A percentile compares a stretch with the other conserved stretches of the same genome.
phyloP scores from a whole-genome alignment of 1,140 invertebrate species.

The Neodiprion fabricii region DNA sequence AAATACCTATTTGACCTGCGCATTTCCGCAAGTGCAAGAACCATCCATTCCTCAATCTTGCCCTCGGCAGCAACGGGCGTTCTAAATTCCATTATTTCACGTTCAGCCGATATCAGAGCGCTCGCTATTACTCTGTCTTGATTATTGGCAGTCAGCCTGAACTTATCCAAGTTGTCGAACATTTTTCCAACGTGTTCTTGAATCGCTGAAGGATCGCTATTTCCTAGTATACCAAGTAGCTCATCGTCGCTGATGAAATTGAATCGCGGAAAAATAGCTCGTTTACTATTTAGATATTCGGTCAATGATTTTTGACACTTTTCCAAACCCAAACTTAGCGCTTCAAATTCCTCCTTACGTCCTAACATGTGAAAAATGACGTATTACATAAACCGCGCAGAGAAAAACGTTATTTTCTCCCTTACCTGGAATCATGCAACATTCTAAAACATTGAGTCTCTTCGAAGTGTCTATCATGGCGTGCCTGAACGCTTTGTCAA shows the following conservation, averaged over 20 bases:
- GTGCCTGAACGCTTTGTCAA: constrained; percentile 80
- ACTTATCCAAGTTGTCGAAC: constrained; percentile 87
- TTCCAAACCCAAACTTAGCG: constrained; percentile 77
- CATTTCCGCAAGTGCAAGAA: constrained; percentile 83
- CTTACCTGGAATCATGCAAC: constrained; percentile 70
- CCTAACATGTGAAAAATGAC: constrained; percentile 58
- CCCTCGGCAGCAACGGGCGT: constrained; percentile 64
- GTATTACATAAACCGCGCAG: constrained; percentile 30
- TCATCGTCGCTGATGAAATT: constrained; percentile 95
- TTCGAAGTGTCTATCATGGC: constrained; percentile 85
- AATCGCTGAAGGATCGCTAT: constrained; percentile 77
- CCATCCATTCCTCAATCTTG: constrained; percentile 92
- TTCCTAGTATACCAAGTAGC: constrained; percentile 87
- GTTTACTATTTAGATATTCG: constrained; percentile 87
- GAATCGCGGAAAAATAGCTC: constrained; percentile 87
- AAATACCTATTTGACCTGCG: constrained; percentile 81
- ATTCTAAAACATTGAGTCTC: constrained; percentile 76
- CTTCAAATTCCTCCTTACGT: constrained; percentile 76
- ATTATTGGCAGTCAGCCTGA: constrained; percentile 70
- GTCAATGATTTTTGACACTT: constrained; percentile 90
- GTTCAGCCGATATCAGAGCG: constrained; percentile 86
- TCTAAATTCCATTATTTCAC: constrained; percentile 86
- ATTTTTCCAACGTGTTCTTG: constrained; percentile 95
- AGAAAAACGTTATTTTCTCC: constrained; percentile 14
- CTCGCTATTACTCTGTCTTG: constrained; percentile 70